phyloP scores from a whole-genome alignment of 2,113 vertebrate species.

The Poeciliopsis occidentalis region DNA sequence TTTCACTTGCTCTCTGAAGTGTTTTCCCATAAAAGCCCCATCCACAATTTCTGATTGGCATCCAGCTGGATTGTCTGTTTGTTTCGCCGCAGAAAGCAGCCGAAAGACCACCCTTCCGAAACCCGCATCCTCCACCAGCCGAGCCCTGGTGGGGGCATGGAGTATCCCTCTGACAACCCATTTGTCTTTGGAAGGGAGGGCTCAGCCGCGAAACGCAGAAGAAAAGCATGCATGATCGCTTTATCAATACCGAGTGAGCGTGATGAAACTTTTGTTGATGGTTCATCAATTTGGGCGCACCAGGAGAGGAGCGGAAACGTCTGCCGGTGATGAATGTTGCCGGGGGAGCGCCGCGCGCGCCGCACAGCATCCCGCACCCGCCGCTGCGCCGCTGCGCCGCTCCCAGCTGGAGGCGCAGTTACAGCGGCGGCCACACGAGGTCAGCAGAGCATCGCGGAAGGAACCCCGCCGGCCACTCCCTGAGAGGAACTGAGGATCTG shows the following conservation, averaged over 20 bases:
- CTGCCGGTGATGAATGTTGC: conserved; percentile 67
- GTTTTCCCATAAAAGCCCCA: background rate
- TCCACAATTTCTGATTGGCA: background rate
- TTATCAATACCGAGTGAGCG: conserved; percentile 72
- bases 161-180: conserved; percentile 53
- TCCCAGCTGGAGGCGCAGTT: conserved; percentile 6
- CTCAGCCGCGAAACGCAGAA: conserved; percentile 46
- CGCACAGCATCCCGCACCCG: conserved; percentile 27
- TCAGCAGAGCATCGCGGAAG: conserved; percentile 59
- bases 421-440: conserved; percentile 57
- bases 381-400: background rate
- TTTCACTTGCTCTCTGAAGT: background rate
- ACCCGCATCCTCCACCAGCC: conserved; percentile 23
- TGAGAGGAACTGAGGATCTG: background rate
- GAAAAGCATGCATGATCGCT: conserved; percentile 68
- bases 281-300: conserved; percentile 64
- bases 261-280: conserved; percentile 66
- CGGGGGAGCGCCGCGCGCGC: conserved; percentile 37
- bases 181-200: conserved; percentile 57
- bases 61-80: background rate
- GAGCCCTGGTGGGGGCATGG: conserved; percentile 3
- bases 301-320: conserved; percentile 41
- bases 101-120: background rate
- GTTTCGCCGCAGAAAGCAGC: background rate
- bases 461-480: conserved; percentile 15